Conservation (phyloP, 2,888 invertebrate species). For the Eupithecia subfuscata region DNA sequence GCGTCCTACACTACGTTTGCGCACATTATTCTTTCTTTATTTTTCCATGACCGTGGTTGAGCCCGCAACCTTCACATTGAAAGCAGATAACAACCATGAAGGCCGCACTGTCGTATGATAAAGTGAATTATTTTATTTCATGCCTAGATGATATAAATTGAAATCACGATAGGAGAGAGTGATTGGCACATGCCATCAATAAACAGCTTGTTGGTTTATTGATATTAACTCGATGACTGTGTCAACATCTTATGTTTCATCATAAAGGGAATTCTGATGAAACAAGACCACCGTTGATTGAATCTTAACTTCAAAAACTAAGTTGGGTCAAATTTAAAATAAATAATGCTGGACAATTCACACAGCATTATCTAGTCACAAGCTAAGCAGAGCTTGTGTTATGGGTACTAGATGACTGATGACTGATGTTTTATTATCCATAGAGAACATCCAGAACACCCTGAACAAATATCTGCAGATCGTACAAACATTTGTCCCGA, state of each 20-base stretch:
- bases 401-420: no score
- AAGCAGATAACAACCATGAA: neutral
- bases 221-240: neutral
- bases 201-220: slow-evolving; percentile 4
- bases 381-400: no score
- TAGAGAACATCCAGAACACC: no score
- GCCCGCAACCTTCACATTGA: neutral
- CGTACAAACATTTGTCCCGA: no score
- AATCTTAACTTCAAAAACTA: neutral
- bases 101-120: neutral
- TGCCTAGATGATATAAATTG: slow-evolving; percentile 15
- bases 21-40: neutral
- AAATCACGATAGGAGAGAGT: slow-evolving; percentile 24
- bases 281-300: neutral
- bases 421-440: no score
- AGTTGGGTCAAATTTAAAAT: no score
- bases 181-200: slow-evolving; percentile 17
- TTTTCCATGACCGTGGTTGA: neutral
- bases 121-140: slow-evolving; percentile 21
- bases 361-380: no score
- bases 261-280: neutral
- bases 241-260: neutral
- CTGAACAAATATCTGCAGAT: no score
- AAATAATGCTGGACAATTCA: no score
- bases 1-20: no score